These are phyloP conservation scores for Pagrus major DNA, from an alignment of 2,113 vertebrate genomes.

Conservation along the genomic window DNA sequence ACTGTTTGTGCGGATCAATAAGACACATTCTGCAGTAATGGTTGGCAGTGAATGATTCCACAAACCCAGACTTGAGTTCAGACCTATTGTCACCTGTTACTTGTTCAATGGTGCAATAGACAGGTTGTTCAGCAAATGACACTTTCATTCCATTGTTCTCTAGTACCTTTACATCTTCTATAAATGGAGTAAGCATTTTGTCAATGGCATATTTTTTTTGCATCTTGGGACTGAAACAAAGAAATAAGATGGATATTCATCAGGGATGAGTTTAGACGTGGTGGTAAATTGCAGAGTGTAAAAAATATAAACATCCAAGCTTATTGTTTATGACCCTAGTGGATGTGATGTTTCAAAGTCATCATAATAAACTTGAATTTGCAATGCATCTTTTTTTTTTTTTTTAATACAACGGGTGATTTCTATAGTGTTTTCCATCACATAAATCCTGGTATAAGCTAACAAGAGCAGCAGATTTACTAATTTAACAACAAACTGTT, in stretches of 20 bases:
- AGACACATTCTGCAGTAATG: background rate
- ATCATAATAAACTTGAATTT: slow-evolving; percentile 36
- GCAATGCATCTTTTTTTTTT: background rate
- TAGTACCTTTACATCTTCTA: slow-evolving; percentile 9
- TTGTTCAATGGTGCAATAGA: slow-evolving; percentile 1
- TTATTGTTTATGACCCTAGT: slow-evolving; percentile 5
- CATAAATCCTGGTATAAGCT: too few relatives aligned
- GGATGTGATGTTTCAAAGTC: slow-evolving; percentile 23
- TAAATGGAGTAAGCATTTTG: slow-evolving; percentile 13
- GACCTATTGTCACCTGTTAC: background rate
- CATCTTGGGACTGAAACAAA: slow-evolving; percentile 27
- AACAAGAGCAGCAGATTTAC: background rate
- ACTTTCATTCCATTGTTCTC: background rate
- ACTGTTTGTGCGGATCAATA: slow-evolving; percentile 5
- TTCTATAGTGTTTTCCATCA: slow-evolving; percentile 13
- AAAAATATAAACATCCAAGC: slow-evolving; percentile 27
- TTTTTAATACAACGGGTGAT: background rate
- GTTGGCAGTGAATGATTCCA: slow-evolving; percentile 14
- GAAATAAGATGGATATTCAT: slow-evolving; percentile 35
- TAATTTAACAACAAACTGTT: slow-evolving; percentile 23
- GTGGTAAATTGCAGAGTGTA: slow-evolving; percentile 8
- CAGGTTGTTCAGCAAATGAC: slow-evolving; percentile 2
- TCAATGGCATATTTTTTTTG: slow-evolving; percentile 14
- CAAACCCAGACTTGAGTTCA: slow-evolving; percentile 23
- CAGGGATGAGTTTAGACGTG: slow-evolving; percentile 4